Evolutionary conservation across 2,797 vertebrate genomes (phyloP).

Genomic region (Heliangelus exortis): DNA sequence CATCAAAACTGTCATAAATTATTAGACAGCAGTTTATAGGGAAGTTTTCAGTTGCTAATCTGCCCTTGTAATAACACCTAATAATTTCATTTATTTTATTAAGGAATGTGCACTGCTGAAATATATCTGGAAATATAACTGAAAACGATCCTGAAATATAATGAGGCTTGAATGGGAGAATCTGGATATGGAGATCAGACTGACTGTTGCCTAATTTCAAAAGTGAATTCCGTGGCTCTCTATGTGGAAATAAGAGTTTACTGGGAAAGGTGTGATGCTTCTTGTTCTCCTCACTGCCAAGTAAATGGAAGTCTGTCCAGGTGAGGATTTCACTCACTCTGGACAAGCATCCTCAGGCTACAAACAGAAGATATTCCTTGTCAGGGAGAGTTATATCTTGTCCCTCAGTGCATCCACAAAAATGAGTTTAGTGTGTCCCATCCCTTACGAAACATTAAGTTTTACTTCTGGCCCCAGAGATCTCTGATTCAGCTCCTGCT

Average conservation of each 20-base stretch:
- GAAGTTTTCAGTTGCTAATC: slow-evolving; percentile 53
- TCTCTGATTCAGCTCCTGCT: not conserved
- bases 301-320: not conserved
- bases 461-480: not conserved
- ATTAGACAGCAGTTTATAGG: slow-evolving; percentile 17
- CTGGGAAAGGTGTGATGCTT: not conserved
- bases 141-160: not conserved
- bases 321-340: not conserved
- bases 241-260: not conserved
- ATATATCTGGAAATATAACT: not conserved
- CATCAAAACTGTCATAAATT: slow-evolving; percentile 33
- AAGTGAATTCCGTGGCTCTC: not conserved
- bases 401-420: not conserved
- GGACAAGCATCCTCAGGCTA: not conserved
- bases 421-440: not conserved
- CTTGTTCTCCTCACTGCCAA: not conserved
- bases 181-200: not conserved
- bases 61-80: slow-evolving; percentile 1
- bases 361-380: not conserved
- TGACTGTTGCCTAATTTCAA: not conserved
- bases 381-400: not conserved
- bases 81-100: slow-evolving; percentile 39
- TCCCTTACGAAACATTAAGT: not conserved
- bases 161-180: not conserved
- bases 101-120: not conserved